Conservation (phyloP, 2,888 invertebrate genomes). For the Scelioninae gen. 1 region DNA sequence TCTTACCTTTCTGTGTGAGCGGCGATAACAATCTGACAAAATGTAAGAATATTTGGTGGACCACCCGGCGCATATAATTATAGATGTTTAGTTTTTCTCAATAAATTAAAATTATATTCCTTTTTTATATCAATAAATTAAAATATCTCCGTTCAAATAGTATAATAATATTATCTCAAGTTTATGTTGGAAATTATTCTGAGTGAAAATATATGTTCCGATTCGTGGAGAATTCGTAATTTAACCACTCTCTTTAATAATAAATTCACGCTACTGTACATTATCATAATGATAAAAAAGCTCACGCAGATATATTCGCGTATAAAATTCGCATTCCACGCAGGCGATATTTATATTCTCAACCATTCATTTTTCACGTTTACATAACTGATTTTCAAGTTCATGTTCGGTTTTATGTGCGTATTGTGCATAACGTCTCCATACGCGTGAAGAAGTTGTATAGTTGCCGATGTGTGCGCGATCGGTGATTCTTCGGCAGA, state of each 20-base stretch:
- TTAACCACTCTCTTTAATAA: conserved; percentile 61
- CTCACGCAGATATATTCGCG: conserved; percentile 31
- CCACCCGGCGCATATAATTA: conserved; percentile 47
- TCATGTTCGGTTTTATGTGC: conserved; percentile 64
- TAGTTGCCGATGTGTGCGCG: conserved; percentile 80
- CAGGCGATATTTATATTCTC: conserved; percentile 59
- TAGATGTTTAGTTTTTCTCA: conserved; percentile 21
- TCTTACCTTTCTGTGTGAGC: conserved; percentile 13
- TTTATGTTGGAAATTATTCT: conserved; percentile 35
- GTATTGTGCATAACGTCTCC: conserved; percentile 80
- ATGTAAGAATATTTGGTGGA: conserved; percentile 19
- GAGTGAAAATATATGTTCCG: conserved; percentile 28
- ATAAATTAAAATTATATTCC: conserved; percentile 54
- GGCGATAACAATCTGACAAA: conserved; percentile 44
- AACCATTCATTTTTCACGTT: conserved; percentile 64
- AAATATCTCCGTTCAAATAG: too few relatives aligned
- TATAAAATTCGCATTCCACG: conserved; percentile 37
- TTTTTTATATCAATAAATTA: conserved; percentile 51
- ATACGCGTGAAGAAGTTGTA: conserved; percentile 81
- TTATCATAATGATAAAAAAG: conserved; percentile 61
- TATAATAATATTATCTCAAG: too few relatives aligned
- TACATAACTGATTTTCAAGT: conserved; percentile 67
- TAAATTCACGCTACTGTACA: conserved; percentile 69
- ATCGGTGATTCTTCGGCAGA: conserved; percentile 78
- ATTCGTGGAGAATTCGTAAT: conserved; percentile 31